phyloP scores from a whole-genome alignment of 2,888 invertebrate species.

The Limnephilus lunatus region DNA sequence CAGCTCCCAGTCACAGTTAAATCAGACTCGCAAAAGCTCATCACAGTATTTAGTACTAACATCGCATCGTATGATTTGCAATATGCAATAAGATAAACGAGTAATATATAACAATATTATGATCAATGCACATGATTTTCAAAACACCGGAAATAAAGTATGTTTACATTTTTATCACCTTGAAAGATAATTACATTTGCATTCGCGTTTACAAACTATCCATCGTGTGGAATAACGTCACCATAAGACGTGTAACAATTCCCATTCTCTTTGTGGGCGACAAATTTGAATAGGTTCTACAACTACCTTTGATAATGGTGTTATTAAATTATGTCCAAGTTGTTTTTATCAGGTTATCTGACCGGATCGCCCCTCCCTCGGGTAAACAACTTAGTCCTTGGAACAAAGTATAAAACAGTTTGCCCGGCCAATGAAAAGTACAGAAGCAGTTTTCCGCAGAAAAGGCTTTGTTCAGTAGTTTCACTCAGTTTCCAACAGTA shows the following conservation, averaged over 20 bases:
- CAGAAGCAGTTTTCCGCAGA: constrained; percentile 54
- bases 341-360: constrained; percentile 26
- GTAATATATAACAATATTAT: background rate
- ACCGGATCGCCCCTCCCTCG: background rate
- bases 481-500: constrained; percentile 21
- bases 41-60: background rate
- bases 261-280: constrained; percentile 48
- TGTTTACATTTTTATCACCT: background rate
- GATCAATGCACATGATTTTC: background rate
- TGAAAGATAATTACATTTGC: background rate
- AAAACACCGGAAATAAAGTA: background rate
- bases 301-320: background rate
- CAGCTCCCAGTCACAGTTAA: background rate
- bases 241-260: constrained; percentile 33
- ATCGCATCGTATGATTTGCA: background rate
- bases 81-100: background rate
- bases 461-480: constrained; percentile 46
- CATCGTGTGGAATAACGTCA: background rate
- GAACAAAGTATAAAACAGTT: constrained; percentile 42
- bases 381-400: constrained; percentile 28
- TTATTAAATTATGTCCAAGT: background rate
- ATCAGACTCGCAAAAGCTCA: background rate
- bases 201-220: background rate
- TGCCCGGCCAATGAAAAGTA: background rate
- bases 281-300: background rate